Evolutionary conservation across 2,888 invertebrate genomes (phyloP), one percentile per base, ranked within the genome.

Genomic region (Callyntrura guangdongensis): DNA sequence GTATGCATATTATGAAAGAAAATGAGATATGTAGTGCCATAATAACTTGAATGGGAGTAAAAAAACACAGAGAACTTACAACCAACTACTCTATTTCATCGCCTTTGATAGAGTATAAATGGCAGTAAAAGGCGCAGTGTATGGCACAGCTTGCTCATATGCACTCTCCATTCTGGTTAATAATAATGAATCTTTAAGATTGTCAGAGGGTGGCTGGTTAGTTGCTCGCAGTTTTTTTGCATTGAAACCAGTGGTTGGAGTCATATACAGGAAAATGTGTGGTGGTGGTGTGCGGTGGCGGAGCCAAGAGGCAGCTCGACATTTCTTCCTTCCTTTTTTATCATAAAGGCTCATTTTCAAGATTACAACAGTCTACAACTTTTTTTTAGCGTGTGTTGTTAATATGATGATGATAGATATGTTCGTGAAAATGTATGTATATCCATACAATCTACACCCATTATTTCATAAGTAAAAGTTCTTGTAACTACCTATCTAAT

Each of bases 281-380:
- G 11, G n/a, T 45, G n/a, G 67, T 67, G 17, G 69, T n/a, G 69
- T n/a, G 14, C 17, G 45, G 9, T 25, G 47, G 72, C 17, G 27
- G 47, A 17, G 72, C 20, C 20, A 47, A 36, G n/a, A 27, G 17
- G 6, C 83, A 83, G 83, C 45, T 82, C 82, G 82, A 83, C 67
- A 83, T 83, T 67, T 82, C 45, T 82, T 82, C 64, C 82, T 61
- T 82, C 59, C 61, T 82, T 82, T 59, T 45, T 82, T 81, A 74
- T 22, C 74, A 12, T 22, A 49, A 74, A 49, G 20, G 20, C 17
- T 74, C 47, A 74, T 49, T 74, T 74, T 74, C 74, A 47, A 49
- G 74, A 74, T 74, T 74, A 74, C 74, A 74, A 8, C n/a, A n/a
- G 5, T 25, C 72, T 72, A 14, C 5, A 67, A 67, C 45, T 17